Evolutionary conservation across 2,797 vertebrate species (phyloP).

Genomic region (Lepilemur ruficaudatus): DNA sequence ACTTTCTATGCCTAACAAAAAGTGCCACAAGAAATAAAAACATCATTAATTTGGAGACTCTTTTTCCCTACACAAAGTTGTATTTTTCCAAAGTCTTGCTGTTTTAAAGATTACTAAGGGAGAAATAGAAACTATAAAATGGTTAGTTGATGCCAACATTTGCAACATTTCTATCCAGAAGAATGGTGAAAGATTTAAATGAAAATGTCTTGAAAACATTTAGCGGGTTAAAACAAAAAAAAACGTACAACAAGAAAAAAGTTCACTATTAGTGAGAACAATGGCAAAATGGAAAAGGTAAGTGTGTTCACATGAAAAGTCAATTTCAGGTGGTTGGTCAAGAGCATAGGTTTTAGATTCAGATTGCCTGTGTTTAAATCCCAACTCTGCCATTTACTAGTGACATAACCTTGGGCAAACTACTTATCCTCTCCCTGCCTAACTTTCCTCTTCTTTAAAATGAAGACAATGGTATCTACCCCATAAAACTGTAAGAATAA

Average conservation of each 20-base stretch:
- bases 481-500: neutral
- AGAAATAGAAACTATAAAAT: conserved; percentile 16
- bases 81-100: neutral
- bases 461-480: neutral
- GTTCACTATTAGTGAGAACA: neutral
- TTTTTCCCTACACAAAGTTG: neutral
- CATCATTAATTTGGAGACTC: neutral
- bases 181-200: neutral
- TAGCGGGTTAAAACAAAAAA: neutral
- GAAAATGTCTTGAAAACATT: conserved; percentile 25
- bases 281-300: neutral
- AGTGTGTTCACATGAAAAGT: neutral
- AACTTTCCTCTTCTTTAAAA: conserved; percentile 3
- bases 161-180: neutral
- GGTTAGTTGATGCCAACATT: neutral
- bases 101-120: conserved; percentile 31
- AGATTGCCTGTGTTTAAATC: neutral
- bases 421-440: neutral
- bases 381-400: neutral
- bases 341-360: neutral
- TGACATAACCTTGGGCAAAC: neutral
- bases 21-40: conserved; percentile 19
- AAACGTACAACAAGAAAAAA: neutral
- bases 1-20: neutral
- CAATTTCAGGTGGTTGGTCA: neutral